These are phyloP conservation scores for Phalacrocorax aristotelis DNA, from an alignment of 2,113 vertebrate species.

Conservation along the genomic window DNA sequence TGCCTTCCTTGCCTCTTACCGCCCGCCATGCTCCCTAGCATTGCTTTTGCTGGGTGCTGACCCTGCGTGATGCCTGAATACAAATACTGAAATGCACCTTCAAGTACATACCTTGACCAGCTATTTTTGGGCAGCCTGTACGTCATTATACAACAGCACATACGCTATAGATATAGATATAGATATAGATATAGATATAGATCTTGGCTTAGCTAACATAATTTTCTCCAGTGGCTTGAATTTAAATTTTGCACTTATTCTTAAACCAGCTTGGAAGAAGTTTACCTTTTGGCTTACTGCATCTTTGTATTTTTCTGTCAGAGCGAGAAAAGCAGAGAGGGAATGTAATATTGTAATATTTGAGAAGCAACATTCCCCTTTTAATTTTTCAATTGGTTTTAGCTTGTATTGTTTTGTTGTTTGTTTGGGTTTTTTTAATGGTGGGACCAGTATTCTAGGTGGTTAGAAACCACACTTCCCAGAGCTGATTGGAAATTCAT, in stretches of 20 bases:
- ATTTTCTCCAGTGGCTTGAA: neutral
- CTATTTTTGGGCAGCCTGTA: neutral
- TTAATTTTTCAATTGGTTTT: neutral
- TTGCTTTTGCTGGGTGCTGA: neutral
- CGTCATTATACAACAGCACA: neutral
- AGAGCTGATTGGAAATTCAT: neutral
- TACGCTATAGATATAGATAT: neutral
- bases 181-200: neutral
- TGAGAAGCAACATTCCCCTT: neutral
- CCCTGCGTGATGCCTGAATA: neutral
- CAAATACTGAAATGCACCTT: neutral
- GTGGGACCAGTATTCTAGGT: neutral
- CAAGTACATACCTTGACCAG: neutral
- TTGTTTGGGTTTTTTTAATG: neutral
- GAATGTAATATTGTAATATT: neutral
- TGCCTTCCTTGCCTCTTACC: neutral
- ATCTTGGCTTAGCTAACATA: neutral
- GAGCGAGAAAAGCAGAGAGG: neutral
- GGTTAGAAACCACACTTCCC: neutral
- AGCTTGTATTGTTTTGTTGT: neutral
- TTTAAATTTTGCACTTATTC: neutral
- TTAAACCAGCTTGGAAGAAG: neutral
- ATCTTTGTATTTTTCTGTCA: neutral
- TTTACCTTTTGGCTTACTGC: neutral
- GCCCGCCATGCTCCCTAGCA: neutral